Conservation (phyloP, 2,113 vertebrate species). For the Microcebus jonahi region DNA sequence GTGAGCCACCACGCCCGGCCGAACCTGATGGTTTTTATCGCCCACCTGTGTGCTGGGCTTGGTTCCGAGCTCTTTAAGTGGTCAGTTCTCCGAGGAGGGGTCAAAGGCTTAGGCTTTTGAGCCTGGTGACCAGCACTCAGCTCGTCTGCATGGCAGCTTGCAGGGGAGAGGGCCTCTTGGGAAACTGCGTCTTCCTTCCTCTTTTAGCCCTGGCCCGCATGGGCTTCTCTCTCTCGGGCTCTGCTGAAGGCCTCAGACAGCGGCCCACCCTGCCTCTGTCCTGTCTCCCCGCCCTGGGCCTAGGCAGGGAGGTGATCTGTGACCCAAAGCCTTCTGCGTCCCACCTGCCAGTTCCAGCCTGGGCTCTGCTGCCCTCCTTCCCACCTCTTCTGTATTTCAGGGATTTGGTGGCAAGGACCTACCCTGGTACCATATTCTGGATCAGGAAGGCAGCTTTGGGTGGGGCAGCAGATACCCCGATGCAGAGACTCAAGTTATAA, state of each 20-base stretch:
- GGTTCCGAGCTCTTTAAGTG: neutral
- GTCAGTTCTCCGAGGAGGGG: neutral
- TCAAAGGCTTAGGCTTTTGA: neutral
- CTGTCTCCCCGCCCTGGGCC: neutral
- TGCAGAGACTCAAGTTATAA: neutral
- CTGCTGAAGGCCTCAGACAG: neutral
- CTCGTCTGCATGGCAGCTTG: neutral
- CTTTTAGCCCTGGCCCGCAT: too few species aligned
- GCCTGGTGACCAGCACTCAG: neutral
- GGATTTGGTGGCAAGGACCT: neutral
- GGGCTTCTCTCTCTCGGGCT: neutral
- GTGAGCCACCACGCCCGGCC: too few species aligned
- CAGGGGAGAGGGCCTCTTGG: neutral
- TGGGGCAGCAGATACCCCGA: neutral
- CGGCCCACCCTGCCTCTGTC: neutral
- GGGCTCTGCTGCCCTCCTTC: neutral
- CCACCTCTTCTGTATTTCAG: neutral
- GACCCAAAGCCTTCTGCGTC: too few species aligned
- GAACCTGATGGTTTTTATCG: neutral
- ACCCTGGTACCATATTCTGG: neutral
- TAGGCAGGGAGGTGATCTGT: neutral
- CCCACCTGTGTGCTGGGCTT: neutral
- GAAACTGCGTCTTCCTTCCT: neutral
- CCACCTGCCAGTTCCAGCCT: too few species aligned
- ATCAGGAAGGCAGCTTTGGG: neutral